Conservation (phyloP, 2,113 vertebrate species). For the Rynchops niger region DNA sequence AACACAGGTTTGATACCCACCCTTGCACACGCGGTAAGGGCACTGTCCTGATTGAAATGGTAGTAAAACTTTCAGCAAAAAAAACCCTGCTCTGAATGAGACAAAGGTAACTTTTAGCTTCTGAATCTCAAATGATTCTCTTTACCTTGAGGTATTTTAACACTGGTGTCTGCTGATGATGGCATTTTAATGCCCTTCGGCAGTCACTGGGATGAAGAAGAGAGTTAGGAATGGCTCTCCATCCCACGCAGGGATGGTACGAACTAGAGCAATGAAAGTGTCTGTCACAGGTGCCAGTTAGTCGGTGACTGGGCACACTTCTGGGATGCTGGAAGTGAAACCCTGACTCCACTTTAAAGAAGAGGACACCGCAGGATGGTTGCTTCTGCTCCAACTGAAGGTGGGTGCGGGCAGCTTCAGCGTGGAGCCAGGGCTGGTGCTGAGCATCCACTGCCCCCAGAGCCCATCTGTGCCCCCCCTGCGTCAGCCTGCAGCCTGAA, state of each 20-base stretch:
- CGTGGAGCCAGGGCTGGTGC: background rate
- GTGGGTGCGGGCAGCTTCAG: background rate
- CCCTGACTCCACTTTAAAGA: background rate
- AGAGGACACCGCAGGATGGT: too few relatives aligned
- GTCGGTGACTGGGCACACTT: background rate
- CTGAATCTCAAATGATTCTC: background rate
- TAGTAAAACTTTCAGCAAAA: background rate
- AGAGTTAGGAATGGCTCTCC: background rate
- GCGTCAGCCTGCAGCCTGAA: background rate
- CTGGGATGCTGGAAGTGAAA: background rate
- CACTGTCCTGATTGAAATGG: background rate
- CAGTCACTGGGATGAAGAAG: background rate
- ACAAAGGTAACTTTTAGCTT: background rate
- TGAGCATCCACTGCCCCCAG: background rate
- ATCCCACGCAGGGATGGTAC: background rate
- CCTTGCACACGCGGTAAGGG: accelerated
- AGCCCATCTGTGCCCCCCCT: background rate
- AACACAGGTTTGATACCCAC: background rate
- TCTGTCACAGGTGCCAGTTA: background rate
- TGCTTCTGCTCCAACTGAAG: background rate
- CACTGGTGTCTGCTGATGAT: background rate
- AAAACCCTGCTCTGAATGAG: background rate
- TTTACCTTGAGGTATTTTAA: background rate
- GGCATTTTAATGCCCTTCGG: background rate
- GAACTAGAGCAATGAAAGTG: background rate